Evolutionary conservation across 2,113 vertebrate genomes (phyloP).

Genomic region (Lanius ludovicianus): DNA sequence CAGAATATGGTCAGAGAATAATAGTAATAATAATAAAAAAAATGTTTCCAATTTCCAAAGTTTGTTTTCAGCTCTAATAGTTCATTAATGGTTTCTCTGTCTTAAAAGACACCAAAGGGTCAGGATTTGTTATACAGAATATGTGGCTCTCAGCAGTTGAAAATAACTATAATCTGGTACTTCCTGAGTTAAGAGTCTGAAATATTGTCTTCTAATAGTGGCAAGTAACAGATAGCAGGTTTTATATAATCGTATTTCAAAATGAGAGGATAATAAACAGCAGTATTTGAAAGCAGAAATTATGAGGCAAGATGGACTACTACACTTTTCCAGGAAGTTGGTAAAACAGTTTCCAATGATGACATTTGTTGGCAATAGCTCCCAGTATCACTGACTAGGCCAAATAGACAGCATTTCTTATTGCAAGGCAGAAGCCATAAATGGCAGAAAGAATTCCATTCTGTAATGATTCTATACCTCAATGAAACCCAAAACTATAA

Average conservation of each 20-base stretch:
- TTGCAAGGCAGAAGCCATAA: neutral
- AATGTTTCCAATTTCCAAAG: neutral
- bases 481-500: neutral
- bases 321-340: neutral
- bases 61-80: neutral
- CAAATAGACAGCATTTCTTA: neutral
- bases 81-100: neutral
- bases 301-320: neutral
- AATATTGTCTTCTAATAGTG: neutral
- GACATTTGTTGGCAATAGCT: neutral
- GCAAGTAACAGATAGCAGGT: neutral
- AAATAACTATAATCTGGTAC: neutral
- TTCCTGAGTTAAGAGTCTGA: neutral
- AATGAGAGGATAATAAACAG: neutral
- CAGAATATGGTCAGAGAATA: neutral
- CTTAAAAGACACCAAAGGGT: neutral
- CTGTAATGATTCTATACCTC: neutral
- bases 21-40: neutral
- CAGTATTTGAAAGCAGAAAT: neutral
- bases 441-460: neutral
- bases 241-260: neutral
- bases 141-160: neutral
- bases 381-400: neutral
- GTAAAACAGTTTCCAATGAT: neutral
- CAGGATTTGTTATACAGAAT: neutral